Percentiles rank a stretch among this genome's conserved stretches.
Conservation (phyloP, 2,888 invertebrate genomes). For the Orthosia incerta region DNA sequence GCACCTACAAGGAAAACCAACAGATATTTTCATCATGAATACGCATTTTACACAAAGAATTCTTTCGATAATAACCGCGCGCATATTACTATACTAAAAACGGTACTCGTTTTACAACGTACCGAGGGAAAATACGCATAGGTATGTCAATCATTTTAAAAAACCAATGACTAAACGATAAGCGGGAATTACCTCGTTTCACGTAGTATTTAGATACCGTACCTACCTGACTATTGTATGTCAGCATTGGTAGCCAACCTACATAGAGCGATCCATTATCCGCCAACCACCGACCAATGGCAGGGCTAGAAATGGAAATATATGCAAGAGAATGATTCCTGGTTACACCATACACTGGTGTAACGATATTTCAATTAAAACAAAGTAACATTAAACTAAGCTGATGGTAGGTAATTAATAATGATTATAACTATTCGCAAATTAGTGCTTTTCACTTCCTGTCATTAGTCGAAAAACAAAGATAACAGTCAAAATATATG, state of each 20-base stretch:
- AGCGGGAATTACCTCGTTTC: conserved; percentile 38
- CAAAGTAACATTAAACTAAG: background rate
- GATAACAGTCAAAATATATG: background rate
- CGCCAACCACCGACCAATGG: conserved; percentile 65
- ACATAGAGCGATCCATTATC: conserved; percentile 71
- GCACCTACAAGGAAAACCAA: background rate
- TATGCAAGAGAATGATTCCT: conserved; percentile 21
- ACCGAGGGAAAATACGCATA: conserved; percentile 40
- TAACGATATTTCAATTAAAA: conserved; percentile 22
- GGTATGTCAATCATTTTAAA: conserved; percentile 25
- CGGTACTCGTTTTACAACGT: background rate
- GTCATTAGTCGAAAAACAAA: background rate
- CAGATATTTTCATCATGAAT: background rate
- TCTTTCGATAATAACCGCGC: background rate
- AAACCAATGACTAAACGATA: conserved; percentile 51
- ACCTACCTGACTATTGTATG: conserved; percentile 12
- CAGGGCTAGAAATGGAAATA: conserved; percentile 9
- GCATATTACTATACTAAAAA: background rate
- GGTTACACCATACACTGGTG: conserved; percentile 25
- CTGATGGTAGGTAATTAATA: background rate
- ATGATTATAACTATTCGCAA: background rate
- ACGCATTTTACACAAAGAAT: background rate
- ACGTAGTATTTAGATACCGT: conserved; percentile 15
- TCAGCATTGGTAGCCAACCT: conserved; percentile 53
- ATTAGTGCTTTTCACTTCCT: conserved; percentile 30